These are phyloP conservation scores for Agrilus cyanescens DNA, from an alignment of 2,888 invertebrate species.

Conservation along the genomic window DNA sequence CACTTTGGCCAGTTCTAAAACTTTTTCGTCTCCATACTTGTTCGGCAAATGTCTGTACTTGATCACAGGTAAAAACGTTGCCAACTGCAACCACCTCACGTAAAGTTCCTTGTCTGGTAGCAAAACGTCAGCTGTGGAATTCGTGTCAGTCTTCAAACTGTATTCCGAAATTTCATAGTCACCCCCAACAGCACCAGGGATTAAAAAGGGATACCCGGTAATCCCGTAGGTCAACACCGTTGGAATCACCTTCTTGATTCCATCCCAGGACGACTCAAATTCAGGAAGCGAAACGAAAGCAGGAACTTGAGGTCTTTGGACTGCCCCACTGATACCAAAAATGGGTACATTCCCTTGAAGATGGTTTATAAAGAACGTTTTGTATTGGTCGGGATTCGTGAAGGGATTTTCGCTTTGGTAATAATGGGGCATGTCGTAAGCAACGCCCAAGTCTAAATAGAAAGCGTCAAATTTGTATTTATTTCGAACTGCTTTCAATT, in stretches of 20 bases:
- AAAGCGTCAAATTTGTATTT: slow-evolving; percentile 76
- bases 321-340: slow-evolving; percentile 75
- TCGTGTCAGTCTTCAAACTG: slow-evolving; percentile 35
- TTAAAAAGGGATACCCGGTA: slow-evolving; percentile 83
- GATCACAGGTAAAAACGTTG: slow-evolving; percentile 83
- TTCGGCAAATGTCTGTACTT: slow-evolving; percentile 84
- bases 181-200: slow-evolving; percentile 91
- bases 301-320: slow-evolving; percentile 69
- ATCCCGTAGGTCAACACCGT: slow-evolving; percentile 80
- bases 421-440: slow-evolving; percentile 77
- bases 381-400: slow-evolving; percentile 73
- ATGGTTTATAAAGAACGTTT: slow-evolving; percentile 55
- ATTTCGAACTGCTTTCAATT: slow-evolving; percentile 56
- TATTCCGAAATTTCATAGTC: slow-evolving; percentile 57
- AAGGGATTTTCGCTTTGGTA: slow-evolving; percentile 65
- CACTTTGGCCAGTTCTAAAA: slow-evolving; percentile 65
- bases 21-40: slow-evolving; percentile 67
- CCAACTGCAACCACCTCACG: slow-evolving; percentile 81
- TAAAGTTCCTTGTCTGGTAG: slow-evolving; percentile 73
- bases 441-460: slow-evolving; percentile 70
- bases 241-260: slow-evolving; percentile 58
- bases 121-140: slow-evolving; percentile 36
- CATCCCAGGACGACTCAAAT: slow-evolving; percentile 81
- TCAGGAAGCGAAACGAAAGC: slow-evolving; percentile 79
- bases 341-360: slow-evolving; percentile 51